Base-by-base conservation (phyloP, 1,140 invertebrate genomes). In the Psilanteris sp. region DNA sequence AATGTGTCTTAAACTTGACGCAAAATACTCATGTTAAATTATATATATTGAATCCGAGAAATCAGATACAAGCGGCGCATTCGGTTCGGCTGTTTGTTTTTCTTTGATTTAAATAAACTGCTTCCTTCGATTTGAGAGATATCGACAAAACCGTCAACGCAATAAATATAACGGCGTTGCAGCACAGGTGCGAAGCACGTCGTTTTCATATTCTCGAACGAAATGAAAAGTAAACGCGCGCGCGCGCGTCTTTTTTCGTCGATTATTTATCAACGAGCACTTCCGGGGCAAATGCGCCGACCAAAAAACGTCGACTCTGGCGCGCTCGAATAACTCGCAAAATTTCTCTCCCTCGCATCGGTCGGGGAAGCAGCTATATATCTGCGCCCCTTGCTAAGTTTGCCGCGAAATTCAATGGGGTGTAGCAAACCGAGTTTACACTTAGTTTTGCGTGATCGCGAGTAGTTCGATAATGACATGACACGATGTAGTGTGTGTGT, bases 381-480 rank as follows among this genome's bases (percentile, higher is more conserved):
- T 41, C 18, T 41, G 15, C 7, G 18, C 7, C 5, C 11, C 18
- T 34, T 27, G 32, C 13, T 26, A 34, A 71, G 54, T 71, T 71
- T 61, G 43, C 55, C 14, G 39, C 14, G 27, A 71, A 61, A 61
- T 71, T 61, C 48, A 71, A 71, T 71, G 67, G 39, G 22, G 29
- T 62, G 67, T 62, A 27, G 46, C 55, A 44, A 61, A 62, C 34
- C 32, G 48, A 71, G 55, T 62, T 71, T 62, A 55, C 48, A 54
- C 24, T 48, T 20, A 71, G 46, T 46, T 71, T 55, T 31, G 55
- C 48, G 29, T 29, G 44, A 70, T 59, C 22, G 29, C 29, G 11
- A 61, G 50, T 31, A 61, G 54, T 34, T 70, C 29, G 54, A 59
- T 70, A 70, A 59, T 70, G 66, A 70, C 37, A 37, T 46, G 54